Percentiles rank a stretch among this genome's conserved stretches.
Conservation (phyloP, 2,797 vertebrate genomes). For the Glyptemys insculpta region DNA sequence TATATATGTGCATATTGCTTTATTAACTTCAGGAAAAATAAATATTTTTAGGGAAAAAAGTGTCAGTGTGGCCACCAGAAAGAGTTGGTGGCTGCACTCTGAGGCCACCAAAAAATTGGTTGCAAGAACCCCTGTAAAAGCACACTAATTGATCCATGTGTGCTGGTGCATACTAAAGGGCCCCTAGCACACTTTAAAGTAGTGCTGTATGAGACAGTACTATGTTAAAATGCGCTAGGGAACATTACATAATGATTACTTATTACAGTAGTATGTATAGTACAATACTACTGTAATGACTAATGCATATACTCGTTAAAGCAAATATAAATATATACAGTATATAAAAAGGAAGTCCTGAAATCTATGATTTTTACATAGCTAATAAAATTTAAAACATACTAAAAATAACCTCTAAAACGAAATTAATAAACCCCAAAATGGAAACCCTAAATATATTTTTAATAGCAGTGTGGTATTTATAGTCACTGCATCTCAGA, state of each 20-base stretch:
- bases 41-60: too few species aligned
- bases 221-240: background rate
- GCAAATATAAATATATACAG: background rate
- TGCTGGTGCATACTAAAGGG: background rate
- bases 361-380: background rate
- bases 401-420: background rate
- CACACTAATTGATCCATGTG: background rate
- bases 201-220: background rate
- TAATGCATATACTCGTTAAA: background rate
- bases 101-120: too few species aligned
- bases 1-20: too few species aligned
- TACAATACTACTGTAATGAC: background rate
- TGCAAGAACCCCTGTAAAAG: background rate
- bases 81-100: too few species aligned
- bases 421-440: background rate
- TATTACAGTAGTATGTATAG: background rate
- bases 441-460: background rate
- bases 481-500: background rate
- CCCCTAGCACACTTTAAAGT: background rate
- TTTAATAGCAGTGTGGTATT: slow-evolving; percentile 21
- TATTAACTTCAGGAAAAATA: too few species aligned
- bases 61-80: too few species aligned
- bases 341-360: background rate
- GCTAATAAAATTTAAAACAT: background rate
- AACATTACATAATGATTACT: background rate